Conservation (phyloP, 1,140 invertebrate genomes). For the Augochlora pura region DNA sequence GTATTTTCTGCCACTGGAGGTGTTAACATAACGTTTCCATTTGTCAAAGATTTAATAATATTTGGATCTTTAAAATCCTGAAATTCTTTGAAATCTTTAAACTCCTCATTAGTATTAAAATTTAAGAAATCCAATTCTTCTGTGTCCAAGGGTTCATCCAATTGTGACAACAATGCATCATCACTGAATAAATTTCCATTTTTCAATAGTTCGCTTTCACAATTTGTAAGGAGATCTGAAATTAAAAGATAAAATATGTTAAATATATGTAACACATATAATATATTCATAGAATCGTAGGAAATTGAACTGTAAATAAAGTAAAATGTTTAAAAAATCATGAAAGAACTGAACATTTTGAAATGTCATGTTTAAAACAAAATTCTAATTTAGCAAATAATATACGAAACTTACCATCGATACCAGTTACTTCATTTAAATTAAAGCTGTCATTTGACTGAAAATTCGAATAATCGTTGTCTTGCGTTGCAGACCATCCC, state of each 20-base stretch:
- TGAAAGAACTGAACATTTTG: neutral
- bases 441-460: slow-evolving; percentile 72
- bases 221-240: slow-evolving; percentile 75
- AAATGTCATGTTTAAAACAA: neutral
- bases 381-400: slow-evolving; percentile 25
- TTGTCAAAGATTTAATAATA: slow-evolving; percentile 55
- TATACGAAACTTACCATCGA: slow-evolving; percentile 70
- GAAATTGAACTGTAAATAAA: neutral
- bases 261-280: too few relatives aligned
- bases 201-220: slow-evolving; percentile 76
- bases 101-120: slow-evolving; percentile 51
- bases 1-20: slow-evolving; percentile 39
- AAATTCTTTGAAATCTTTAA: slow-evolving; percentile 60
- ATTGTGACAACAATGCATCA: slow-evolving; percentile 71
- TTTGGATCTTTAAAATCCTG: slow-evolving; percentile 58
- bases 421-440: slow-evolving; percentile 76
- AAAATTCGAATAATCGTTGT: slow-evolving; percentile 74
- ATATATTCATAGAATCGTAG: neutral
- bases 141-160: slow-evolving; percentile 71
- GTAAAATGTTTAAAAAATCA: neutral
- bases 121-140: slow-evolving; percentile 74
- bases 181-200: slow-evolving; percentile 75
- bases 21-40: slow-evolving; percentile 54
- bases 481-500: slow-evolving; percentile 68
- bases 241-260: slow-evolving; percentile 13